Evolutionary conservation across 2,113 vertebrate genomes (phyloP).

Genomic region (Calyptommatus sinebrachiatus): DNA sequence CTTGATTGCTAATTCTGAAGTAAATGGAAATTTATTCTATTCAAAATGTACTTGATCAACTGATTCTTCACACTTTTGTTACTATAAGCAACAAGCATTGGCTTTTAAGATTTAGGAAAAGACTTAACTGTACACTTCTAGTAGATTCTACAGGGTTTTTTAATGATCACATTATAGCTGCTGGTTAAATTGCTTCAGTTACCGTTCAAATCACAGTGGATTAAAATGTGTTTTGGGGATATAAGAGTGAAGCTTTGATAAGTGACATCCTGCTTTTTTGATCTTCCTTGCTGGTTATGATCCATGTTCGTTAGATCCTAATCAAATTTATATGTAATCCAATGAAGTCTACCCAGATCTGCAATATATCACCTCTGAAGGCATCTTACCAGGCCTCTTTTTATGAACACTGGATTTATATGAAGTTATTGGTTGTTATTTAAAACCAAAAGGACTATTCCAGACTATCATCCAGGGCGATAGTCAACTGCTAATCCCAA

Average conservation of each 20-base stretch:
- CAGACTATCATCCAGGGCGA: too few relatives aligned
- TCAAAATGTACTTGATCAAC: slow-evolving; percentile 7
- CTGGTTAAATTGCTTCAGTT: not conserved
- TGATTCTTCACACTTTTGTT: not conserved
- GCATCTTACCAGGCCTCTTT: too few relatives aligned
- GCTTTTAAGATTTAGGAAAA: not conserved
- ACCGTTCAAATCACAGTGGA: not conserved
- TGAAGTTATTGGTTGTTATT: not conserved
- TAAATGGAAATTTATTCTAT: slow-evolving; percentile 27
- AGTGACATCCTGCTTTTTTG: too few relatives aligned
- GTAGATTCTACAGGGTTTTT: not conserved
- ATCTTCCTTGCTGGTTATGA: not conserved
- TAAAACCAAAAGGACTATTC: not conserved
- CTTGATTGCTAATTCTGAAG: slow-evolving; percentile 50
- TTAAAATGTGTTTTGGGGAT: too few relatives aligned
- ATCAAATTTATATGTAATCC: not conserved
- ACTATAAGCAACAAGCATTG: not conserved
- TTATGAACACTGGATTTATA: not conserved
- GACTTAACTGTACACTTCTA: not conserved
- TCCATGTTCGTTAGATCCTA: not conserved
- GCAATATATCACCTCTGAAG: not conserved
- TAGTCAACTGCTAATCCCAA: too few relatives aligned
- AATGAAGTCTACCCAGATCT: not conserved
- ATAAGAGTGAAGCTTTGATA: too few relatives aligned
- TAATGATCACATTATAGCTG: not conserved